phyloP scores from a whole-genome alignment of 2,113 vertebrate species.

The Seriola dumerili region DNA sequence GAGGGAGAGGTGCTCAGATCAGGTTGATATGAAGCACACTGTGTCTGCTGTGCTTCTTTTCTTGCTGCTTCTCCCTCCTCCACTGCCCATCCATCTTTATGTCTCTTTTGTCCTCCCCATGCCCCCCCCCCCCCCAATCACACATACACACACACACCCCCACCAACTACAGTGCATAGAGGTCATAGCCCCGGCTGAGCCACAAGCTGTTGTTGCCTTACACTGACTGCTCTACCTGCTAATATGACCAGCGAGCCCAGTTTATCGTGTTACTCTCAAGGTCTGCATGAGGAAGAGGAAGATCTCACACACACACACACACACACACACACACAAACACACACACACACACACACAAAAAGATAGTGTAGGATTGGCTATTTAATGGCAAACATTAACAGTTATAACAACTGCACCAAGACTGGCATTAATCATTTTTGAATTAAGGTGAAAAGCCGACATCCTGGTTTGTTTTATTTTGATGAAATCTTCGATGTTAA shows the following conservation, averaged over 20 bases:
- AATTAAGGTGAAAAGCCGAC: constrained; percentile 18
- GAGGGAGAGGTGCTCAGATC: constrained; percentile 13
- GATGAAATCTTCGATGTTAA: constrained; percentile 3
- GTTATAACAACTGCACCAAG: background rate
- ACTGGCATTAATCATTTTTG: constrained; percentile 3
- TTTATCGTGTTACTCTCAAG: constrained; percentile 53
- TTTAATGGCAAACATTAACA: background rate
- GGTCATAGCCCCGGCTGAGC: constrained; percentile 82
- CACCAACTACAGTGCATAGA: constrained; percentile 50
- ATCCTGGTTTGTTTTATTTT: constrained; percentile 24
- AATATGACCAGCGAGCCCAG: constrained; percentile 55
- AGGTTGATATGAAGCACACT: constrained; percentile 7
- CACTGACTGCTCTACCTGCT: constrained; percentile 64
- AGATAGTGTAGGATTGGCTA: background rate
- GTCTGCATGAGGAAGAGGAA: constrained; percentile 30
- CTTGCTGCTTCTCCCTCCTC: constrained; percentile 1
- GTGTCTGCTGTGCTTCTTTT: constrained; percentile 14
- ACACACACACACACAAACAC: constrained; percentile 18
- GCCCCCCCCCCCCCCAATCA: background rate
- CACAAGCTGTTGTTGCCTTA: constrained; percentile 81
- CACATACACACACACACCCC: background rate
- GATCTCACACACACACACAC: constrained; percentile 26
- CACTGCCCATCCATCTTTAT: constrained; percentile 54
- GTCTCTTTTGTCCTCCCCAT: constrained; percentile 52
- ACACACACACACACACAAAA: background rate